Base-by-base conservation (phyloP, 1,140 invertebrate genomes). In the Brachionus sp. region DNA sequence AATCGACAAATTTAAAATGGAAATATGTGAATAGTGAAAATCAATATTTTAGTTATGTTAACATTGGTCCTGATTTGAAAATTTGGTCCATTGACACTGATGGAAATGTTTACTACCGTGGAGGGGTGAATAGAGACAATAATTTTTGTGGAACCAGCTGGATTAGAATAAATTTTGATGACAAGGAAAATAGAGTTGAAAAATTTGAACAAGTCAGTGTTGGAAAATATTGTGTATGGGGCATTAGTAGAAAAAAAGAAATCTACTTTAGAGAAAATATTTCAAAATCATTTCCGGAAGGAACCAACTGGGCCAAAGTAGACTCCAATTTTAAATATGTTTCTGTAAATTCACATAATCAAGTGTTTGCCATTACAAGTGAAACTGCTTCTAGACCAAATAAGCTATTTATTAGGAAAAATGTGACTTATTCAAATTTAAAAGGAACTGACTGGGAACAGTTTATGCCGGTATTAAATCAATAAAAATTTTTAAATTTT, bases 191-290 rank as follows among this genome's bases (percentile, higher is more conserved):
- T 23, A 19, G 37, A 16, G 33, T 39, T 29, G 23, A 25, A 19
- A 80, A 80, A 62, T 80, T 80, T 29, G 39, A 62, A 35, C 35
- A 44, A 39, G 16, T 80, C 3, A 80, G 77, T 80, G 77, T 44
- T n/a, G 77, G 77, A 3, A 62, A 62, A 39, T 39, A 80, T 57
- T 42, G 35, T 80, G 77, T 80, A 7, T 80, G 77, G 77, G 50
- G 25, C 2, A 62, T 80, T 13, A 80, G 77, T 33, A 42, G 57
- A 37, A 80, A 19, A 44, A 62, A 80, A 9, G 77, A 80, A 39
- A 23, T 80, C 9, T 80, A 80, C n/a, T 39, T 80, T 39, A 57
- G 77, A 33, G 29, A 80, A 19, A 80, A 80, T 62, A 62, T 66
- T 13, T 62, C 77, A 3, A 80, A 35, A 62, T 57, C 77, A 7